Conservation (phyloP, 2,113 vertebrate species). For the Sturnira hondurensis region DNA sequence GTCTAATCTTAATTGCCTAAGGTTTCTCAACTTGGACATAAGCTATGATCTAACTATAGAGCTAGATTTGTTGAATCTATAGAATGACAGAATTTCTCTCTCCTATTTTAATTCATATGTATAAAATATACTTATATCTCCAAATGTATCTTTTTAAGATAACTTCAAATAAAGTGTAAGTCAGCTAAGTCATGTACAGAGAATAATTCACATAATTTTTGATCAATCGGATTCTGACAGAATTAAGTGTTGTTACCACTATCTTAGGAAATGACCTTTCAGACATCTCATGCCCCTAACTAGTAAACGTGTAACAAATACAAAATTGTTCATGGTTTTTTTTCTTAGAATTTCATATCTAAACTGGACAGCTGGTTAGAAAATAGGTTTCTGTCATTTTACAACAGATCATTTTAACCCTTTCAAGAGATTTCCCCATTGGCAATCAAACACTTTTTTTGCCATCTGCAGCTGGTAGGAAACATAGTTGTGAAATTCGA, state of each 20-base stretch:
- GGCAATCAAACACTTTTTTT: conserved; percentile 68
- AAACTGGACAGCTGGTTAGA: conserved; percentile 85
- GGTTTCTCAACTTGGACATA: conserved; percentile 50
- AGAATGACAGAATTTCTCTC: background rate
- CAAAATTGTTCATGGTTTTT: conserved; percentile 80
- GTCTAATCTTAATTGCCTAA: conserved; percentile 33
- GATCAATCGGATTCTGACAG: conserved; percentile 76
- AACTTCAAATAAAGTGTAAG: conserved; percentile 72
- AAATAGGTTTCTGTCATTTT: conserved; percentile 85
- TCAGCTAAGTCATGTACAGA: conserved; percentile 81
- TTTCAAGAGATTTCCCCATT: conserved; percentile 81
- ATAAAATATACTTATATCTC: background rate
- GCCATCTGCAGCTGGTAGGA: background rate
- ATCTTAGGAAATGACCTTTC: conserved; percentile 84
- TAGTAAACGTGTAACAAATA: conserved; percentile 83
- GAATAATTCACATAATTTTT: conserved; percentile 83
- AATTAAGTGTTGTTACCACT: conserved; percentile 84
- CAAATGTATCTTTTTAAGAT: background rate
- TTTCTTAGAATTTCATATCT: conserved; percentile 75
- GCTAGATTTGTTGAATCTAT: conserved; percentile 23
- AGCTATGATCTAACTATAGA: conserved; percentile 59
- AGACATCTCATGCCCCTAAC: conserved; percentile 81
- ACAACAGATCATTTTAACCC: conserved; percentile 85
- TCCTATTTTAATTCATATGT: background rate
- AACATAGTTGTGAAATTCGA: background rate